These are phyloP conservation scores for Chirona hameri DNA, from an alignment of 2,888 invertebrate genomes.

Conservation along the genomic window DNA sequence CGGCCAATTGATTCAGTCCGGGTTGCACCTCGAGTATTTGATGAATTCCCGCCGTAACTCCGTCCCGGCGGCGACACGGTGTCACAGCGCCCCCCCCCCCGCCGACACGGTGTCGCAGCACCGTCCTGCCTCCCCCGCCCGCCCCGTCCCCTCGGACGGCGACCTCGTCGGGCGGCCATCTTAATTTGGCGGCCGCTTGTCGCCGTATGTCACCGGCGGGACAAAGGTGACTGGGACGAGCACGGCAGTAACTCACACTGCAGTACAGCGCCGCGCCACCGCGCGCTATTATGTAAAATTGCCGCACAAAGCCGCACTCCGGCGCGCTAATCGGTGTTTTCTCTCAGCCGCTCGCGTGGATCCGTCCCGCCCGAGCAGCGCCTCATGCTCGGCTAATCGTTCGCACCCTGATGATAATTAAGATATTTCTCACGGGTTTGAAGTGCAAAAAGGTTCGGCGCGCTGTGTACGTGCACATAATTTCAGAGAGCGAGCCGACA, in stretches of 20 bases:
- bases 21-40: background rate
- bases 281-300: background rate
- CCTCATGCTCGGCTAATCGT: background rate
- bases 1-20: conserved; percentile 1
- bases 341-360: background rate
- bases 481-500: background rate
- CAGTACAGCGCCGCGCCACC: background rate
- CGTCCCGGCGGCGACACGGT: background rate
- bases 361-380: background rate
- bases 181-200: background rate
- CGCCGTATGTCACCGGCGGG: background rate
- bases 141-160: background rate
- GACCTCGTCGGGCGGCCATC: background rate
- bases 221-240: background rate
- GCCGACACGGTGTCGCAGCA: background rate
- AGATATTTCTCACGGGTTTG: conserved; percentile 4
- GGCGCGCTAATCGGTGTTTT: background rate
- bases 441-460: background rate
- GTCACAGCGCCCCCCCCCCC: background rate
- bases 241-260: background rate
- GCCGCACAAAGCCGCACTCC: background rate
- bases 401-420: background rate
- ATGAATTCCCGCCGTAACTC: background rate
- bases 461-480: background rate
- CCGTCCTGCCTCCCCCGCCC: background rate